These are phyloP conservation scores for Anoplopoma fimbria DNA, from an alignment of 2,113 vertebrate species.

Conservation along the genomic window DNA sequence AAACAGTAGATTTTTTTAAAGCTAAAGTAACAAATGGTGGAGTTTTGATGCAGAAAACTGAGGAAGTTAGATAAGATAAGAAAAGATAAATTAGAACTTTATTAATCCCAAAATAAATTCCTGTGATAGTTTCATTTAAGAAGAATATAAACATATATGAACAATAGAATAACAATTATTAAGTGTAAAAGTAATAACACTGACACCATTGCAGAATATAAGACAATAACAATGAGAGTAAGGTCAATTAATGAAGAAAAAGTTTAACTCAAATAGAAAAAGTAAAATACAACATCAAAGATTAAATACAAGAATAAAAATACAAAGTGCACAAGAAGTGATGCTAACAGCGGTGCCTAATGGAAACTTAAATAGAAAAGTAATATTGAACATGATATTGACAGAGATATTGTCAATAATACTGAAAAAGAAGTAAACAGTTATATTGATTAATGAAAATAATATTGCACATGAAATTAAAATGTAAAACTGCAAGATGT, in stretches of 20 bases:
- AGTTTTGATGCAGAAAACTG: slow-evolving; percentile 24
- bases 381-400: too few relatives aligned
- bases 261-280: too few relatives aligned
- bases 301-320: neutral
- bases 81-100: neutral
- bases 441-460: too few relatives aligned
- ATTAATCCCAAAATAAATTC: neutral
- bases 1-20: slow-evolving; percentile 55
- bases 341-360: too few relatives aligned
- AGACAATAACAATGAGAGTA: neutral
- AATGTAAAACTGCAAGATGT: too few relatives aligned
- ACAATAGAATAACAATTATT: neutral
- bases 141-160: neutral
- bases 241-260: neutral
- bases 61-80: neutral
- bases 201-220: neutral
- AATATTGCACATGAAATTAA: too few relatives aligned
- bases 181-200: neutral
- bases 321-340: too few relatives aligned
- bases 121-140: neutral
- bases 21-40: slow-evolving; percentile 34
- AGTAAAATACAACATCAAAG: neutral
- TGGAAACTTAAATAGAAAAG: too few relatives aligned
- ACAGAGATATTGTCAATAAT: too few relatives aligned
- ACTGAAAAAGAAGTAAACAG: too few relatives aligned